Conservation (phyloP, 2,113 vertebrate species). For the Platichthys flesus region DNA sequence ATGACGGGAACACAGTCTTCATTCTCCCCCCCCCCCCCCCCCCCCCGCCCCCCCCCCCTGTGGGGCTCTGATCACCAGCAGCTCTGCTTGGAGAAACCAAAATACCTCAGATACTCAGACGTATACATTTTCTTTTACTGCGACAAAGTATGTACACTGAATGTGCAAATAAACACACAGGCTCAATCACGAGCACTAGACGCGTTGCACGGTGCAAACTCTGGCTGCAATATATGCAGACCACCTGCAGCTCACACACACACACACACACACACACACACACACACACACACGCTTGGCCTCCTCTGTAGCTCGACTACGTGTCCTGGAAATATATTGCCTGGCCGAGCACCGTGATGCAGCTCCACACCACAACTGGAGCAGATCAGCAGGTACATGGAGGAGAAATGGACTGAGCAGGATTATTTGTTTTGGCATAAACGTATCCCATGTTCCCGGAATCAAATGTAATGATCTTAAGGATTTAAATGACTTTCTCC, state of each 20-base stretch:
- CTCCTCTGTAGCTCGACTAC: background rate
- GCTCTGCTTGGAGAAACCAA: too few species aligned
- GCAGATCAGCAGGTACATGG: slow-evolving; percentile 21
- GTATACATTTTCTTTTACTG: background rate
- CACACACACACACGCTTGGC: background rate
- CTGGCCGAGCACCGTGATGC: background rate
- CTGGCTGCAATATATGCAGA: slow-evolving; percentile 9
- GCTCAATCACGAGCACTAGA: too few species aligned
- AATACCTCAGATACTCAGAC: background rate
- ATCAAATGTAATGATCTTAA: background rate
- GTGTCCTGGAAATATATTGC: slow-evolving; percentile 14
- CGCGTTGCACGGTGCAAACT: background rate
- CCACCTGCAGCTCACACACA: slow-evolving; percentile 23
- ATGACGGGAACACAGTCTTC: background rate
- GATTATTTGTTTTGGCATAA: background rate
- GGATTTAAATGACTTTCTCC: background rate
- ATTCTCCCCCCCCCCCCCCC: background rate
- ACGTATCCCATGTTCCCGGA: background rate
- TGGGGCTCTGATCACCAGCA: background rate
- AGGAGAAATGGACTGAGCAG: background rate
- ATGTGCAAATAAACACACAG: too few species aligned
- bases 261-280: too few species aligned
- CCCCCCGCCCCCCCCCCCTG: slow-evolving; percentile 2
- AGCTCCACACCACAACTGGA: slow-evolving; percentile 5
- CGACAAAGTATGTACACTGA: too few species aligned